Evolutionary conservation across 2,113 vertebrate genomes (phyloP), one percentile per base, ranked within the genome.

Genomic region (Chaenogobius annularis): DNA sequence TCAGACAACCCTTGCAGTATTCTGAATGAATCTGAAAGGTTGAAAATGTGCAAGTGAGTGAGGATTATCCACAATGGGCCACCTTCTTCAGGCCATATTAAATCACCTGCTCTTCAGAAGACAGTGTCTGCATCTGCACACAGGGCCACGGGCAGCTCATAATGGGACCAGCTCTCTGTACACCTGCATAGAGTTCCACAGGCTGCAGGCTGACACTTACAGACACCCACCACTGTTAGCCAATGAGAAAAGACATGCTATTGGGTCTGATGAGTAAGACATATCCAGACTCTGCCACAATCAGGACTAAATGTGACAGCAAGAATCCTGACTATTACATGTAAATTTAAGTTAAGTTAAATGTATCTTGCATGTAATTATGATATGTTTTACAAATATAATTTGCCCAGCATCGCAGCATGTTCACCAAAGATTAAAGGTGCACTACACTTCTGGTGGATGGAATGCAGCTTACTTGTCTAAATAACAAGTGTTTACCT

Each of bases 41-140:
- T 4, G 20, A 48, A 68, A 66, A 71, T 70, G 56, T 68, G 65
- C 63, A 17, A 79, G 56, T 0, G 3, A 62, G 68, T 62, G 40
- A 74, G 72, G 80, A 87, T 91, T 84, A 84, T 83, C 85, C 81
- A 71, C 65, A 79, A 66, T 44, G 80, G 76, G 43, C 61, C 1
- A 13, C 69, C 75, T 73, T 82, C 83, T 77, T 59, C 47, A 47
- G 76, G 86, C 74, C 37, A 70, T 87, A 90, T 92, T 88, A 88
- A 92, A 91, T 92, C 86, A 87, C 71, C 83, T 67, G 68, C 59
- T 56, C n/a, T 70, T 58, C 58, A 80, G 79, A 74, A 77, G 82
- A 71, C 73, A 52, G 72, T 68, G 77, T 70, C 73, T 80, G 70
- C 48, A 78, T 71, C 63, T 13, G 68, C 72, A 75, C 69, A 52